Evolutionary conservation across 1,140 invertebrate species (phyloP).

Genomic region (Semibalanus balanoides): DNA sequence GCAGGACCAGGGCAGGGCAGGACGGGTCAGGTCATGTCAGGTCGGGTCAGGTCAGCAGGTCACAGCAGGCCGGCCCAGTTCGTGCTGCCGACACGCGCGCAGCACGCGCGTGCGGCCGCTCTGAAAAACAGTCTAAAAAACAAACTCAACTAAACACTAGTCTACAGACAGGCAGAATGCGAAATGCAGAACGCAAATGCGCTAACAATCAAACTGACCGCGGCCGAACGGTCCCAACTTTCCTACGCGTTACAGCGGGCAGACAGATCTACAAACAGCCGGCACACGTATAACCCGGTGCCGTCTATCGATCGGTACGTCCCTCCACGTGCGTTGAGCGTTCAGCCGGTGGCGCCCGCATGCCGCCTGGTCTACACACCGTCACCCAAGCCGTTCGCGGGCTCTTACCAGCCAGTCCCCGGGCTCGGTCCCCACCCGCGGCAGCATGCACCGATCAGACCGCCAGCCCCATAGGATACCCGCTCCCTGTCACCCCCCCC

Average conservation of each 20-base stretch:
- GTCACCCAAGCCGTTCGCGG: no score
- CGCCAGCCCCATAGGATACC: no score
- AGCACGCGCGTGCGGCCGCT: no score
- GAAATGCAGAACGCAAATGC: slow-evolving; percentile 6
- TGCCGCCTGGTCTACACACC: neutral
- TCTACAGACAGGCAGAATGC: slow-evolving; percentile 8
- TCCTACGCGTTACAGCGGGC: neutral
- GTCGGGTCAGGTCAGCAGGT: neutral
- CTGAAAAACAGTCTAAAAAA: slow-evolving; percentile 4
- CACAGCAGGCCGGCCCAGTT: neutral
- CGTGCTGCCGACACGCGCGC: no score
- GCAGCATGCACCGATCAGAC: neutral
- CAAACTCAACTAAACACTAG: slow-evolving; percentile 7
- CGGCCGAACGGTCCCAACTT: neutral
- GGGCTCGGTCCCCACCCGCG: no score
- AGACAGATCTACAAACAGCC: neutral
- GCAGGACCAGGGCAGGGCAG: no score
- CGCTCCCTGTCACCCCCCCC: no score
- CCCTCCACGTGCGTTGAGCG: no score
- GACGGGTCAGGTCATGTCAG: neutral
- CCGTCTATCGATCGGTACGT: no score
- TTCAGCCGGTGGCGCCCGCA: neutral
- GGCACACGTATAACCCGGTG: neutral
- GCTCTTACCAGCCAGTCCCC: no score
- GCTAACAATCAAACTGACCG: neutral